Percentiles rank a stretch among this genome's conserved stretches.
Conservation (phyloP, 2,113 vertebrate genomes). For the Hiodon tergisus region DNA sequence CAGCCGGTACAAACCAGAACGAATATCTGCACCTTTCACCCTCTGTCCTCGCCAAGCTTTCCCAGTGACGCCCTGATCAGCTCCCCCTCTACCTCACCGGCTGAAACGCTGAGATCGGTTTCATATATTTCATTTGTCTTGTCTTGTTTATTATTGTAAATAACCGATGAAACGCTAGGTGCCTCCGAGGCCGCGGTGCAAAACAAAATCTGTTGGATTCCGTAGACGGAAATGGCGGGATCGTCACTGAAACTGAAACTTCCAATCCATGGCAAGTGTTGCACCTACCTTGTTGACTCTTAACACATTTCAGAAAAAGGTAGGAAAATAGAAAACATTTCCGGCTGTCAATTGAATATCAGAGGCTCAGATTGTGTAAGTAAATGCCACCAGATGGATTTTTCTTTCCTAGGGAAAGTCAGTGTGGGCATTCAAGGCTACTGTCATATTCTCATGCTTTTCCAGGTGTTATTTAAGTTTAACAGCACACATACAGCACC, state of each 20-base stretch:
- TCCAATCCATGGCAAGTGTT: background rate
- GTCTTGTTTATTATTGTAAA: too few relatives aligned
- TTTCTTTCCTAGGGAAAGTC: background rate
- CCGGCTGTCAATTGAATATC: constrained; percentile 19
- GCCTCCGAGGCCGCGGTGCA: too few relatives aligned
- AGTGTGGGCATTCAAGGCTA: background rate
- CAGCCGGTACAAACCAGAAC: constrained; percentile 36
- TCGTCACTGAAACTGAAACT: background rate
- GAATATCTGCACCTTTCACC: constrained; percentile 30
- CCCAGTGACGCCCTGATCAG: too few relatives aligned
- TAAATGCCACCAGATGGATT: constrained; percentile 14
- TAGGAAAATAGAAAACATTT: background rate
- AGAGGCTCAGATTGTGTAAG: background rate
- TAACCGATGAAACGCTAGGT: too few relatives aligned
- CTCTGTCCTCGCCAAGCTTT: constrained; percentile 20
- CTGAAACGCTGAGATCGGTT: too few relatives aligned
- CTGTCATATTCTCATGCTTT: background rate
- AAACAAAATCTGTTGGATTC: too few relatives aligned
- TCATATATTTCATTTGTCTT: too few relatives aligned
- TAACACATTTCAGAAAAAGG: constrained; percentile 17
- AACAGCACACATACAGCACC: too few relatives aligned
- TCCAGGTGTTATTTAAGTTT: background rate
- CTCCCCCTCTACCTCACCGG: too few relatives aligned
- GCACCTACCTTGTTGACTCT: background rate
- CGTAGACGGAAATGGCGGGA: background rate